Evolutionary conservation across 2,797 vertebrate genomes (phyloP), one percentile per base, ranked within the genome.

Genomic region (Hoplostethus mediterraneus): DNA sequence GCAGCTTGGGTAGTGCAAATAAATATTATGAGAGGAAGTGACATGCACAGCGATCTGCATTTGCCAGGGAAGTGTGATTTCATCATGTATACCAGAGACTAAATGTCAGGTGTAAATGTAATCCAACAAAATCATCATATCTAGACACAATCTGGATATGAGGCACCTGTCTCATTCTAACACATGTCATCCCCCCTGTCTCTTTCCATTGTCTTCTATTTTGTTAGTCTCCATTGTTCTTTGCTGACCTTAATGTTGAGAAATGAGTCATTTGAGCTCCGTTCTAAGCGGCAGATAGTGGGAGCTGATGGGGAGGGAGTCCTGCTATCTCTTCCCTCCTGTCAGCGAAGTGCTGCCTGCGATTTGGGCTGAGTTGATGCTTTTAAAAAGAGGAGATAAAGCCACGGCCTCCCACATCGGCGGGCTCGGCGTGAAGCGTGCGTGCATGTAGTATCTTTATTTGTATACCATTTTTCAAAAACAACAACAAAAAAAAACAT

Each of bases 381-480:
- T 83, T 84, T 79, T 62, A 78, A 84, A 21, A 28, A 71, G 51
- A 78, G 48, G 62, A 89, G 89, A 78, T 84, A 87, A 87, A 75
- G 63, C 71, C 73, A 64, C 5, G 44, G 68, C 74, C 76, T 78
- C 81, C 79, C 13, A 25, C 51, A 54, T 54, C 5, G 33, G 36
- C 6, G 45, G 47, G 25, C 45, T 68, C 59, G 67, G 63, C 72
- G 75, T 63, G 56, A 21, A 63, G 38, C 38, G 61, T 47, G 28
- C 28, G 68, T 70, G 48, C 25, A 17, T 49, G 60, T 49, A 40
- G 10, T 40, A 40, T 10, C 38, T 40, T 40, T 40, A 40, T 36
- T 36, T 36, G 33, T 40, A 40, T 40, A 9, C 8, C 38, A 10
- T 10, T 3, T 40, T 40, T 9, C 10, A 11, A 40, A 40, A 40